These are phyloP conservation scores for Drosophila auraria DNA, from an alignment of 1,140 invertebrate species.

Conservation along the genomic window DNA sequence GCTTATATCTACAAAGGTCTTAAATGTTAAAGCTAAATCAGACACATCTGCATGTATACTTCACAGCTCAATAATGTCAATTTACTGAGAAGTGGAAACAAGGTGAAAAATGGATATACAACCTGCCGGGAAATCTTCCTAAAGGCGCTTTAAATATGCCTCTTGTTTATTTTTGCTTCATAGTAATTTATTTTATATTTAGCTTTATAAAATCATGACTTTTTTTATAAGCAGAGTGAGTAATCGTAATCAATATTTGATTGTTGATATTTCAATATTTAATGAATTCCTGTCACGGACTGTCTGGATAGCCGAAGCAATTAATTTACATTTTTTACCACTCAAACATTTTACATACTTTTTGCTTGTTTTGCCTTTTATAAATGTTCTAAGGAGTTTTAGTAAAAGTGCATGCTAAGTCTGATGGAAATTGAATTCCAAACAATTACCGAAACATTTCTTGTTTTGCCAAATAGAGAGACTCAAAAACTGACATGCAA, in stretches of 20 bases:
- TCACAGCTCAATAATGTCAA: conserved; percentile 39
- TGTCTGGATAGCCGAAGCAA: background rate
- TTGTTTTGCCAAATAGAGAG: background rate
- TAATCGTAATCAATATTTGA: conserved; percentile 1
- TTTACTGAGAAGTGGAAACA: conserved; percentile 26
- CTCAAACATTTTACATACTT: background rate
- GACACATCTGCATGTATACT: background rate
- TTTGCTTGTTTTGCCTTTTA: background rate
- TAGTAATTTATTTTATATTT: no score
- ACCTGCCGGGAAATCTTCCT: conserved; percentile 33
- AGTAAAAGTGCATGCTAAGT: background rate
- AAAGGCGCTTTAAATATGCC: background rate
- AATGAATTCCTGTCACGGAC: no score
- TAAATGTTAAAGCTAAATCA: background rate
- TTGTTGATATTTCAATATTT: background rate
- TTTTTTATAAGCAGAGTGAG: background rate
- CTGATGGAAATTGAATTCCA: conserved; percentile 12
- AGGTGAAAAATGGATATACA: background rate
- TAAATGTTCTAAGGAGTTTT: background rate
- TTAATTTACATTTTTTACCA: background rate
- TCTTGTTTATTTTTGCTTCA: no score
- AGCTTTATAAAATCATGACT: background rate
- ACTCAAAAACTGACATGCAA: conserved; percentile 7
- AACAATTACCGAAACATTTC: conserved; percentile 3
- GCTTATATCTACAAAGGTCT: no score